Evolutionary conservation across 2,888 invertebrate genomes (phyloP), one percentile per base, ranked within the genome.

Genomic region (Melieria omissa): DNA sequence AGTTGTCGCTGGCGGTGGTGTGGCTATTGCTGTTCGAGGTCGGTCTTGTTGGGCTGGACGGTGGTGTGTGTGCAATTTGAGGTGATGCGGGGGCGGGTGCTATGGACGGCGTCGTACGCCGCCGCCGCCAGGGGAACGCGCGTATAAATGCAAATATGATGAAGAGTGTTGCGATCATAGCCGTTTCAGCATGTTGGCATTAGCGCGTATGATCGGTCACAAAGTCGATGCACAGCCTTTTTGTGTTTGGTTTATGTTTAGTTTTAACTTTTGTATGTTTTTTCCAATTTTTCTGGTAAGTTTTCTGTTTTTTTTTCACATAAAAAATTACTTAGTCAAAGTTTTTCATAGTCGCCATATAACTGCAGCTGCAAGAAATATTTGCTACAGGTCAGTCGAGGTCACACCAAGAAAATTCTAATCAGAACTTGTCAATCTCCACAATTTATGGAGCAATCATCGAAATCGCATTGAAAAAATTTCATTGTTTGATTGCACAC

Each of bases 111-210:
- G 67, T 76, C 44, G 75, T 66, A 42, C 77, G 76, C 57, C 81
- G 81, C 45, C 85, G 80, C 66, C 83, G 82, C 86, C 86, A 86
- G 79, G 84, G 85, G 75, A 87, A 83, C 78, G 87, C 85, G 78
- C 87, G 86, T 79, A 87, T 82, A 82, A 87, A 85, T 82, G 86
- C 84, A 81, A 86, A 86, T 73, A 87, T 82, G 74, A 87, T 84
- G 78, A 87, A 87, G 75, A 87, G 80, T 74, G 87, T 86, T 80
- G 87, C 87, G 82, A 87, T 87, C 87, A 87, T 84, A 74, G 74
- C 77, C 77, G 74, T 67, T 61, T 60, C 71, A 75, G 73, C 75
- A 72, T 76, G 71, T 70, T 74, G 54, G 54, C 49, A 47, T 16
- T 54, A 63, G 14, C 29, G 29, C 29, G 29, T 29, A 29, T 29